Conservation (phyloP, 2,888 invertebrate genomes). For the Nymphalis urticae region DNA sequence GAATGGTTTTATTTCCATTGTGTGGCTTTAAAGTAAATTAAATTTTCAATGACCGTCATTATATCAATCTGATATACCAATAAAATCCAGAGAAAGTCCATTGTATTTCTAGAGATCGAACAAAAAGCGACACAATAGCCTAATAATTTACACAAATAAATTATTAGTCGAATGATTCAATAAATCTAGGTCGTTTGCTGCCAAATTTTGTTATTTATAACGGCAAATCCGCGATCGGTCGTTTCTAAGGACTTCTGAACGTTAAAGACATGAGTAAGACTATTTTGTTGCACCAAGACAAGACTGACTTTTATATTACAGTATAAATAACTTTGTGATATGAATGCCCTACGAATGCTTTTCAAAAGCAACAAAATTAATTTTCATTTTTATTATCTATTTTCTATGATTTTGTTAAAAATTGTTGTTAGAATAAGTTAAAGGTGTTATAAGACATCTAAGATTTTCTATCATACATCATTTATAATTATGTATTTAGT, state of each 20-base stretch:
- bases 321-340: too few relatives aligned
- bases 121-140: conserved; percentile 39
- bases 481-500: too few relatives aligned
- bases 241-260: conserved; percentile 16
- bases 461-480: too few relatives aligned
- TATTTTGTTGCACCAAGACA: not conserved
- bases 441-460: too few relatives aligned
- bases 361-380: too few relatives aligned
- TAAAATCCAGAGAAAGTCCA: conserved; percentile 10
- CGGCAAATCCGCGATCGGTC: conserved; percentile 22
- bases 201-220: conserved; percentile 38
- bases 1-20: not conserved
- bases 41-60: conserved; percentile 5
- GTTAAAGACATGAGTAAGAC: conserved; percentile 1
- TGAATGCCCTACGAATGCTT: too few relatives aligned
- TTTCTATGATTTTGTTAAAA: too few relatives aligned
- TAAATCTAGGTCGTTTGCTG: conserved; percentile 26
- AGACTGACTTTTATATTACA: not conserved
- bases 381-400: too few relatives aligned
- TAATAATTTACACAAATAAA: conserved; percentile 37
- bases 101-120: conserved; percentile 15
- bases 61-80: conserved; percentile 7
- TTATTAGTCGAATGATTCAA: conserved; percentile 30
- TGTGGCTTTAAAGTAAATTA: not conserved
- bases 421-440: too few relatives aligned